These are phyloP conservation scores for Baccha elongata DNA, from an alignment of 2,888 invertebrate genomes.

Conservation along the genomic window DNA sequence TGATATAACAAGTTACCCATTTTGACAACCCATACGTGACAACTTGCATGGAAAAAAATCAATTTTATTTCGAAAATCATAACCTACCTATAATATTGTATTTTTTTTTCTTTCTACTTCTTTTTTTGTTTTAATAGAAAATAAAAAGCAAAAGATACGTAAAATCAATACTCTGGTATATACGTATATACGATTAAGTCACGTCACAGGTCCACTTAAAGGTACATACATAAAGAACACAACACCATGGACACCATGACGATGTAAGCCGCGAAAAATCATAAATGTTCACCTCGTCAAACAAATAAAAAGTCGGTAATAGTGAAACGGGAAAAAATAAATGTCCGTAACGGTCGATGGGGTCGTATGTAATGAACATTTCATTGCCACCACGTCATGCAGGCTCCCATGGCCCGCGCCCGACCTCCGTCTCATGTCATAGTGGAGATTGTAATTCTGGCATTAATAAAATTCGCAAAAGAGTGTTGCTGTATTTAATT, in stretches of 20 bases:
- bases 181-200: slow-evolving; percentile 17
- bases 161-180: slow-evolving; percentile 14
- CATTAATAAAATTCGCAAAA: not conserved
- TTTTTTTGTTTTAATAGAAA: not conserved
- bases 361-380: slow-evolving; percentile 68
- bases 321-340: slow-evolving; percentile 13
- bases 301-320: not conserved
- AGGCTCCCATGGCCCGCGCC: not conserved
- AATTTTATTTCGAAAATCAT: slow-evolving; percentile 45
- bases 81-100: slow-evolving; percentile 15
- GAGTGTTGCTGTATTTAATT: not conserved
- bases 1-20: slow-evolving; percentile 56
- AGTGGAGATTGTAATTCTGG: not conserved
- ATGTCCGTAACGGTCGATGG: slow-evolving; percentile 2
- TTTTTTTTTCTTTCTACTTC: not conserved
- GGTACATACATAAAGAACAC: not conserved
- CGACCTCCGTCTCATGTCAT: not conserved
- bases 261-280: slow-evolving; percentile 33
- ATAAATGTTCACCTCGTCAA: slow-evolving; percentile 39
- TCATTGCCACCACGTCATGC: slow-evolving; percentile 65
- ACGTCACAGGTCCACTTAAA: slow-evolving; percentile 19
- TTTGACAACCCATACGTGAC: slow-evolving; percentile 57
- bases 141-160: not conserved
- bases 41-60: slow-evolving; percentile 57
- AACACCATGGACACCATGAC: slow-evolving; percentile 3